These are phyloP conservation scores for Ceyx melanurus DNA, from an alignment of 2,113 vertebrate species.

Conservation along the genomic window DNA sequence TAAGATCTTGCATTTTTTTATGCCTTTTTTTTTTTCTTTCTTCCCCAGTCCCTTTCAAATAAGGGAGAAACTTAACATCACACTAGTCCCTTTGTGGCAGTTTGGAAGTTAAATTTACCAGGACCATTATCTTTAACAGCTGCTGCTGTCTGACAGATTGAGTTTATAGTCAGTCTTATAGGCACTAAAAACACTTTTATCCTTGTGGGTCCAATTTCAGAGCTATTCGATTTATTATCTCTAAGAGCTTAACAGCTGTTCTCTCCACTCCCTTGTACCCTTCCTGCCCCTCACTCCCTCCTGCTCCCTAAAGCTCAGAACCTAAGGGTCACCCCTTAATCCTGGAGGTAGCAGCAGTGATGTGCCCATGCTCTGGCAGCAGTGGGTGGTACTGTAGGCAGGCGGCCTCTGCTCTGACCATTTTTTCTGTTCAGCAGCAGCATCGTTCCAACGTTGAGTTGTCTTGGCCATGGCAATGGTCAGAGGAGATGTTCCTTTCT, in stretches of 20 bases:
- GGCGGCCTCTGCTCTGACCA: neutral
- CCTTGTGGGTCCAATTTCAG: slow-evolving; percentile 73
- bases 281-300: slow-evolving; percentile 23
- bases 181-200: slow-evolving; percentile 72
- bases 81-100: slow-evolving; percentile 61
- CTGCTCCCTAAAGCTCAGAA: slow-evolving; percentile 33
- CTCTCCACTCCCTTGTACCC: neutral
- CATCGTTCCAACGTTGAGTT: neutral
- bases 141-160: slow-evolving; percentile 71
- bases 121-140: slow-evolving; percentile 71
- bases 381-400: neutral
- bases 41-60: neutral
- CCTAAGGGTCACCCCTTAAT: slow-evolving; percentile 33
- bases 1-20: slow-evolving; percentile 32
- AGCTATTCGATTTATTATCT: slow-evolving; percentile 74
- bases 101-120: slow-evolving; percentile 70
- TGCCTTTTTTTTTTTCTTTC: neutral
- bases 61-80: slow-evolving; percentile 51
- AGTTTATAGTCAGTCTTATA: slow-evolving; percentile 69
- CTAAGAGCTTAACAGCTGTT: slow-evolving; percentile 61
- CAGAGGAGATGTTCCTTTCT: neutral
- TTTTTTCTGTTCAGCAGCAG: neutral
- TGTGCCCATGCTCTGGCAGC: neutral
- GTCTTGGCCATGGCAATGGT: neutral
- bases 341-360: neutral